phyloP scores from a whole-genome alignment of 2,888 invertebrate species.

The Helleia helle region DNA sequence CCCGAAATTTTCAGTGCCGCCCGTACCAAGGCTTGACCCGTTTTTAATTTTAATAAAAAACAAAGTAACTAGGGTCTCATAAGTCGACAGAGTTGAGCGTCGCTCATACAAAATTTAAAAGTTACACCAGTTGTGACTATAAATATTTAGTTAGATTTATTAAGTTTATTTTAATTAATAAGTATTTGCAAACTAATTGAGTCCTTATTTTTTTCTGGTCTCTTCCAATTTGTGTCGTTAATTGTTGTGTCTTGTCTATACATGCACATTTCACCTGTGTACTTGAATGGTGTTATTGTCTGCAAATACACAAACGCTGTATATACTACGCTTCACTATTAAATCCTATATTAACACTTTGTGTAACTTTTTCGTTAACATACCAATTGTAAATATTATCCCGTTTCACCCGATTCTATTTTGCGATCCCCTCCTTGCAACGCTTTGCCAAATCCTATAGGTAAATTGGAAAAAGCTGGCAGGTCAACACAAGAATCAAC shows the following conservation, averaged over 20 bases:
- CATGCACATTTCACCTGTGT: slow-evolving; percentile 34
- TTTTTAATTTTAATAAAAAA: too few species aligned
- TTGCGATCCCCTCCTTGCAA: slow-evolving; percentile 22
- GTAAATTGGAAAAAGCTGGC: slow-evolving; percentile 80
- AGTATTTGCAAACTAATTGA: too few species aligned
- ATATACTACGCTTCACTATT: slow-evolving; percentile 19
- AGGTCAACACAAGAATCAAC: slow-evolving; percentile 74
- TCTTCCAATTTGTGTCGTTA: slow-evolving; percentile 49
- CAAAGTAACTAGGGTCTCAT: too few species aligned
- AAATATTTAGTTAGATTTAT: too few species aligned
- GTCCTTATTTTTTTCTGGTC: slow-evolving; percentile 23
- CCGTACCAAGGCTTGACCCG: too few species aligned
- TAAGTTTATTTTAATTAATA: too few species aligned
- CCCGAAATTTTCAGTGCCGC: too few species aligned
- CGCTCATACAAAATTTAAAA: too few species aligned
- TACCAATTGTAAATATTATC: slow-evolving; percentile 23
- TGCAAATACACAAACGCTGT: slow-evolving; percentile 29
- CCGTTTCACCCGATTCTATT: slow-evolving; percentile 14
- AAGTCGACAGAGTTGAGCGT: too few species aligned
- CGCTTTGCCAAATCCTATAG: slow-evolving; percentile 36
- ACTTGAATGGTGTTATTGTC: slow-evolving; percentile 51
- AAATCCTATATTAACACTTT: slow-evolving; percentile 33
- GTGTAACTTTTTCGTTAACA: slow-evolving; percentile 35
- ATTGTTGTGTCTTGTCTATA: slow-evolving; percentile 55
- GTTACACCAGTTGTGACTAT: too few species aligned